These are phyloP conservation scores for Muraenolepis orangiensis DNA, from an alignment of 2,797 vertebrate genomes.

Conservation along the genomic window DNA sequence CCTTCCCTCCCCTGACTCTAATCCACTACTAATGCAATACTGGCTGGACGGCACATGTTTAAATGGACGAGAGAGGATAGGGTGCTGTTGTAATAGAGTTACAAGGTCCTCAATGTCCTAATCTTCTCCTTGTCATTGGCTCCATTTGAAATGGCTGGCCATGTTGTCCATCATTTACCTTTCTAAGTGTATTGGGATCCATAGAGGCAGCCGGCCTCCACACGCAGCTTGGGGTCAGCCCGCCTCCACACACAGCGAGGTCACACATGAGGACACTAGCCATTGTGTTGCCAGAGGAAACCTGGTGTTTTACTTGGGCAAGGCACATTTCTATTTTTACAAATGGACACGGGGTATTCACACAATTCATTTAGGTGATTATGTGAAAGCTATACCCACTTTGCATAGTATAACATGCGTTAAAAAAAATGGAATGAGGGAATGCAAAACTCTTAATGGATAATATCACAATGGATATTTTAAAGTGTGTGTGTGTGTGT, in stretches of 20 bases:
- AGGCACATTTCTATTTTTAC: conserved; percentile 68
- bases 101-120: conserved; percentile 72
- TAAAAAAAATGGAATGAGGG: conserved; percentile 29
- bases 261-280: conserved; percentile 42
- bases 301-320: conserved; percentile 56
- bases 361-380: conserved; percentile 2
- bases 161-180: conserved; percentile 63
- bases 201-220: conserved; percentile 38
- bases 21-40: conserved; percentile 71
- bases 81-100: conserved; percentile 68
- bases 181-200: conserved; percentile 61
- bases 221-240: too few species aligned
- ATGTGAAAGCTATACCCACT: too few species aligned
- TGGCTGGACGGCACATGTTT: conserved; percentile 56
- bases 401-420: neutral
- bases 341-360: conserved; percentile 38
- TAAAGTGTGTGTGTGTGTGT: conserved; percentile 30
- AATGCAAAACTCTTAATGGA: neutral
- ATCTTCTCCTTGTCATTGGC: conserved; percentile 70
- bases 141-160: conserved; percentile 66
- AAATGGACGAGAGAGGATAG: conserved; percentile 59
- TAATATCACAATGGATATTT: conserved; percentile 34
- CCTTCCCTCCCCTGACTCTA: conserved; percentile 57
- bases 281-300: conserved; percentile 63
- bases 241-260: conserved; percentile 42